These are phyloP conservation scores for Machaerirhynchus nigripectus DNA, from an alignment of 2,113 vertebrate genomes.

Conservation along the genomic window DNA sequence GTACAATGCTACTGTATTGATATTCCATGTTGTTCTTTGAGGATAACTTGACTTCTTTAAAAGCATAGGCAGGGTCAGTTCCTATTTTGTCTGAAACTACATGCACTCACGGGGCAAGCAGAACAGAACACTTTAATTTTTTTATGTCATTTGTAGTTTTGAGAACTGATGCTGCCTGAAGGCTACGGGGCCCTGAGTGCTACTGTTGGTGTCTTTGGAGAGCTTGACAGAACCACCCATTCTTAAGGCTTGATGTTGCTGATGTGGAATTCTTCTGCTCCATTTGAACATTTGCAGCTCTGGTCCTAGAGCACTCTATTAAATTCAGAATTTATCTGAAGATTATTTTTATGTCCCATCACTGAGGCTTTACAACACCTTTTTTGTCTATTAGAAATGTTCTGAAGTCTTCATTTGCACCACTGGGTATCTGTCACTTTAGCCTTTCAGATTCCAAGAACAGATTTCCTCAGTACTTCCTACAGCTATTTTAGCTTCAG, in stretches of 20 bases:
- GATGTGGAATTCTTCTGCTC: not conserved
- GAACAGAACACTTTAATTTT: not conserved
- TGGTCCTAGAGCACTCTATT: not conserved
- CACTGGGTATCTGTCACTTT: not conserved
- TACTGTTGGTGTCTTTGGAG: not conserved
- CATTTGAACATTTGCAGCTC: not conserved
- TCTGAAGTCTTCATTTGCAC: not conserved
- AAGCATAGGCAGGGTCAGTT: not conserved
- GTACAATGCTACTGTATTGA: not conserved
- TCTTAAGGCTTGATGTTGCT: not conserved
- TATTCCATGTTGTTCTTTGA: not conserved
- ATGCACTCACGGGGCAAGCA: not conserved
- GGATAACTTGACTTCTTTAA: not conserved
- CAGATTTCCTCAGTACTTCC: not conserved
- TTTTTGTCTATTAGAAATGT: not conserved
- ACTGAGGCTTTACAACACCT: not conserved
- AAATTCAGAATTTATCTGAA: not conserved
- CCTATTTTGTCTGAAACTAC: not conserved
- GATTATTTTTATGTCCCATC: not conserved
- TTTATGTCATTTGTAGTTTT: not conserved
- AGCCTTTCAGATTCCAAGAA: not conserved
- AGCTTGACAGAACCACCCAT: not conserved
- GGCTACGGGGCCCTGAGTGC: not conserved
- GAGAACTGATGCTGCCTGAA: not conserved
- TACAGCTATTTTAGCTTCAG: not conserved